Evolutionary conservation across 1,140 invertebrate genomes (phyloP).

Genomic region (Panonychus citri): DNA sequence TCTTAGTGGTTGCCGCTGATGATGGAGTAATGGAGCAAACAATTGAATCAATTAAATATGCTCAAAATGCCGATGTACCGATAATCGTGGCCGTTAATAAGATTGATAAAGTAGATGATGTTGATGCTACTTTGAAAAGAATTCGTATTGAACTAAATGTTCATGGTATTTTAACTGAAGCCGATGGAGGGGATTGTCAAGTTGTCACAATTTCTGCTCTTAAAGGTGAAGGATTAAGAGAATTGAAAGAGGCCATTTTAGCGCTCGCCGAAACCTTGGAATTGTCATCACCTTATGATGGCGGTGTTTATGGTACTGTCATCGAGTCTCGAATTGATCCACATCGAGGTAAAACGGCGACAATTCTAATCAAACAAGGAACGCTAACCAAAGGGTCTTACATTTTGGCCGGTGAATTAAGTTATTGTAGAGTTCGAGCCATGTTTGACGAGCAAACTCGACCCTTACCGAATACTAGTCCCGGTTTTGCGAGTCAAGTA

Average conservation of each 20-base stretch:
- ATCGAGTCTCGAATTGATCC: constrained; percentile 59
- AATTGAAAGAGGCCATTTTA: constrained; percentile 43
- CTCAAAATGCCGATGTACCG: constrained; percentile 47
- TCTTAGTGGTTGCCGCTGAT: constrained; percentile 91
- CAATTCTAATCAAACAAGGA: constrained; percentile 65
- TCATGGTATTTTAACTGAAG: constrained; percentile 59
- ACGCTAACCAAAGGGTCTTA: constrained; percentile 54
- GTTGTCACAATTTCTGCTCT: constrained; percentile 74
- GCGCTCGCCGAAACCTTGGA: constrained; percentile 65
- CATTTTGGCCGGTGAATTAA: constrained; percentile 48
- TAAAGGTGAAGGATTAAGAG: constrained; percentile 19
- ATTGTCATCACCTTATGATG: constrained; percentile 46
- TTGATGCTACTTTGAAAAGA: constrained; percentile 36
- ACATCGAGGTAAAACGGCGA: constrained; percentile 52
- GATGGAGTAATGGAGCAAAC: constrained; percentile 99
- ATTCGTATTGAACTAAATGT: constrained; percentile 45
- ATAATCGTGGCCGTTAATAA: constrained; percentile 98
- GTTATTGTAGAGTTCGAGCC: constrained; percentile 55
- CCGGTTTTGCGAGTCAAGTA: constrained; percentile 61
- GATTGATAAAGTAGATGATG: constrained; percentile 57
- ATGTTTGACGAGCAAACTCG: constrained; percentile 56
- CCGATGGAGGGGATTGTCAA: constrained; percentile 74
- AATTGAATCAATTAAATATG: constrained; percentile 31
- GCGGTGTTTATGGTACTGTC: constrained; percentile 63
- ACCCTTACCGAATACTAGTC: constrained; percentile 38